These are phyloP conservation scores for Liasis olivaceus DNA, from an alignment of 2,797 vertebrate genomes.

Conservation along the genomic window DNA sequence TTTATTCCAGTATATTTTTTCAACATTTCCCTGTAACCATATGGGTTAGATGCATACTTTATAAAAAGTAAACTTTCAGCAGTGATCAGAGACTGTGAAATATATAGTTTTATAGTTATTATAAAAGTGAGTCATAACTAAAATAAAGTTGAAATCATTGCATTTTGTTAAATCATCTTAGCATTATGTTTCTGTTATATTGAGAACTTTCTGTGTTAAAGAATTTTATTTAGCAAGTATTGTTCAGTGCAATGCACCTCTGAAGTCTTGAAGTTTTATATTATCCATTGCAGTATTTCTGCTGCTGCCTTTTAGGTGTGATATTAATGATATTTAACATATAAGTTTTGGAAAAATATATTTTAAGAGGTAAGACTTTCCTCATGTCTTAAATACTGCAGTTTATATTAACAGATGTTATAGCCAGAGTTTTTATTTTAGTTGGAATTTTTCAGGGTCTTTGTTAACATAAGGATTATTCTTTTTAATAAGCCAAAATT, in stretches of 20 bases:
- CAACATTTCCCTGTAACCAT: background rate
- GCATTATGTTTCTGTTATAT: background rate
- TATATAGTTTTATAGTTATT: background rate
- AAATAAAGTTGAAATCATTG: background rate
- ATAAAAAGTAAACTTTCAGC: background rate
- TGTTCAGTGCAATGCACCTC: background rate
- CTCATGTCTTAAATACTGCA: background rate
- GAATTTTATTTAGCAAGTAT: background rate
- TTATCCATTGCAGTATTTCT: background rate
- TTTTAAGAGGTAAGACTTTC: background rate
- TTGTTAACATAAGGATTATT: background rate
- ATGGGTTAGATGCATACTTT: background rate
- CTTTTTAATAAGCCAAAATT: background rate
- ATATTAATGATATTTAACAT: background rate
- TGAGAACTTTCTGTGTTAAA: background rate
- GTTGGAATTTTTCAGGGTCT: background rate
- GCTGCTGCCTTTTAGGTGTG: background rate
- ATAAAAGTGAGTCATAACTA: background rate
- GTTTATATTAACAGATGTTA: rapidly evolving
- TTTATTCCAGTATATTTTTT: background rate
- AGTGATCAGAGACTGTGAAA: background rate
- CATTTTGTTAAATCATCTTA: background rate
- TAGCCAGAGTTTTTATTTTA: background rate
- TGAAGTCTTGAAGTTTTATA: background rate
- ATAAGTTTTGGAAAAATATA: background rate